A percentile compares a stretch with the other conserved stretches of the same genome.
These are phyloP conservation scores for Carcinoscorpius rotundicauda DNA, from an alignment of 1,140 invertebrate genomes.

Conservation along the genomic window DNA sequence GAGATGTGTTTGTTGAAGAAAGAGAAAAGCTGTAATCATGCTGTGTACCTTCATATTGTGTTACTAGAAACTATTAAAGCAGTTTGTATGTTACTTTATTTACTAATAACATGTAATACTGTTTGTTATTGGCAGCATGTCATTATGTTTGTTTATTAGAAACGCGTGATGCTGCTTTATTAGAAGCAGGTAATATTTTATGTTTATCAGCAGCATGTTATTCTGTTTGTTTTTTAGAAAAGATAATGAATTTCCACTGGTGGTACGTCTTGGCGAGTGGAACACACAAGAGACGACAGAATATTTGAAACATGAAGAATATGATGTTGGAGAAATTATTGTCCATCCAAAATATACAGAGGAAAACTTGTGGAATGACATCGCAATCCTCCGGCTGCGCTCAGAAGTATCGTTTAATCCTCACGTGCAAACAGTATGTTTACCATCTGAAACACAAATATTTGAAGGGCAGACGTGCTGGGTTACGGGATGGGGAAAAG, in stretches of 20 bases:
- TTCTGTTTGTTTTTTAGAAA: no score
- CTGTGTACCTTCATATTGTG: no score
- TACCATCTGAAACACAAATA: conserved; percentile 39
- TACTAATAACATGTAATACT: no score
- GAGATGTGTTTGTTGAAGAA: no score
- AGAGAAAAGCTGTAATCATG: no score
- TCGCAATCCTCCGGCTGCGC: conserved; percentile 48
- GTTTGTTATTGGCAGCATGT: no score
- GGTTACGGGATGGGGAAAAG: conserved; percentile 66
- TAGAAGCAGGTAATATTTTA: no score
- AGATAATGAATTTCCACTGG: not conserved
- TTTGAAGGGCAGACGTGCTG: conserved; percentile 39
- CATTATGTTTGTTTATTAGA: no score
- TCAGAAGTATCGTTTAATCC: conserved; percentile 41
- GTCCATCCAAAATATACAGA: conserved; percentile 41
- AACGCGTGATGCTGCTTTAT: no score
- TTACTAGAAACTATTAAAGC: no score
- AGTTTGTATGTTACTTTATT: no score
- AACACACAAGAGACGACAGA: conserved; percentile 61
- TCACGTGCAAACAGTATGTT: conserved; percentile 55
- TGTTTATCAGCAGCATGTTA: no score
- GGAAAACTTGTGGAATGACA: conserved; percentile 47
- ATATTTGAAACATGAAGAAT: conserved; percentile 54
- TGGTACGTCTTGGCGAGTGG: conserved; percentile 49
- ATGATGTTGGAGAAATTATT: conserved; percentile 42